Conservation (phyloP, 53 echinoderm and acorn worm genomes). For the Glandiceps talaboti region DNA sequence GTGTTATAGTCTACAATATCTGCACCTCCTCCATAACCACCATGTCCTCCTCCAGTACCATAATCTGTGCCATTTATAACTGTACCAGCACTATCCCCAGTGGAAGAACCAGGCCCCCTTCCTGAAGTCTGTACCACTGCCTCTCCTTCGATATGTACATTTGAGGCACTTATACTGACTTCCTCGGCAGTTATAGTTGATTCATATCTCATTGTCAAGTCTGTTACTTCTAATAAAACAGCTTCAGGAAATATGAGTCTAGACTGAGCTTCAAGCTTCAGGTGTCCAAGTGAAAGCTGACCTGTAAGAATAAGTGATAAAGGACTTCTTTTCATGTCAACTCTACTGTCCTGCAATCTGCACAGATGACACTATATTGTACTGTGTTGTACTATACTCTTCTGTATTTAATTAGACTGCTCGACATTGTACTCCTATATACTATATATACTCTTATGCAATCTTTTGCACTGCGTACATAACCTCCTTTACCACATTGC, state of each 20-base stretch:
- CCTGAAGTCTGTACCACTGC: constrained; percentile 51
- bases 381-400: too few relatives aligned
- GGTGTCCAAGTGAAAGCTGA: constrained; percentile 41
- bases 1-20: constrained; percentile 37
- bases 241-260: constrained; percentile 49
- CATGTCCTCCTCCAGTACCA: constrained; percentile 68
- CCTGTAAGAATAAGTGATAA: constrained; percentile 29
- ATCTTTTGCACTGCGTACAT: too few relatives aligned
- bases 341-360: too few relatives aligned
- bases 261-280: constrained; percentile 50
- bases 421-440: too few relatives aligned
- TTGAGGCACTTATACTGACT: constrained; percentile 36
- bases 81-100: constrained; percentile 39
- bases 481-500: too few relatives aligned
- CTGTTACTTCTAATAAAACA: constrained; percentile 40
- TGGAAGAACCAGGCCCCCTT: constrained; percentile 35
- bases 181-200: constrained; percentile 50
- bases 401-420: too few relatives aligned
- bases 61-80: constrained; percentile 4
- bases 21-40: constrained; percentile 74
- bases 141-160: constrained; percentile 64
- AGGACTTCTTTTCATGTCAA: too few relatives aligned
- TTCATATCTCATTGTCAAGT: constrained; percentile 44
- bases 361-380: too few relatives aligned
- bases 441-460: too few relatives aligned